Evolutionary conservation across 2,113 vertebrate species (phyloP), one percentile per base, ranked within the genome.

Genomic region (Thymallus thymallus): DNA sequence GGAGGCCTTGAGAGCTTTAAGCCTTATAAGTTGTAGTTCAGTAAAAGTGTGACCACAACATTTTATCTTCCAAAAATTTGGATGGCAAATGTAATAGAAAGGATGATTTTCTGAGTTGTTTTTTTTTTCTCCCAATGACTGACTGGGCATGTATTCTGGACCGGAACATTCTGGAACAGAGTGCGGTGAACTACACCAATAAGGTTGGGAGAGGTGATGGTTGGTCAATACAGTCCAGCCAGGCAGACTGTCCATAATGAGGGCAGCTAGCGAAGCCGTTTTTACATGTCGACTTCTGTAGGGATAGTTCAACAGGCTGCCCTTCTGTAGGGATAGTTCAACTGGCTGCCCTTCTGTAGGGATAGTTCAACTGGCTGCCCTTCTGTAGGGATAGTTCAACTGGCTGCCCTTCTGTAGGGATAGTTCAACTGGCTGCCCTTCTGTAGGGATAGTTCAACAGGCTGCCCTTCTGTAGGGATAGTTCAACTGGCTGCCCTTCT

Each of bases 201-300:
- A 45, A 70, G 78, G 79, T 68, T 80, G 60, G 73, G 69, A 79
- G 72, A 80, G 80, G 80, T 77, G 81, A 87, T 3, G 35, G 18
- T 73, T 75, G 80, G 73, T 77, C 78, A 88, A 89, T 79, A 86
- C 79, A 83, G 32, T 6, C 32, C 32, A 35, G 32, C 1, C 32
- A 72, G 84, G 76, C 83, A 63, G 72, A 14, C 46, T 83, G 83
- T 69, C 74, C 78, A 85, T 83, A 86, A 89, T 87, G 85, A 81
- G 82, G 77, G 76, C 75, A 79, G 74, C 71, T 51, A 58, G 61
- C 65, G 24, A 30, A 29, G n/a, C 6, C 23, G 76, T 68, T 63
- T 79, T 63, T 63, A 63, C 71, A 70, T 80, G 87, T 86, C 84
- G 80, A 71, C 68, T 75, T 68, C 68, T 32, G 23, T 41, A 32